Conservation (phyloP, 30 jellyfish, hydroid and myxozoan species). For the Aurelia coerulea region DNA sequence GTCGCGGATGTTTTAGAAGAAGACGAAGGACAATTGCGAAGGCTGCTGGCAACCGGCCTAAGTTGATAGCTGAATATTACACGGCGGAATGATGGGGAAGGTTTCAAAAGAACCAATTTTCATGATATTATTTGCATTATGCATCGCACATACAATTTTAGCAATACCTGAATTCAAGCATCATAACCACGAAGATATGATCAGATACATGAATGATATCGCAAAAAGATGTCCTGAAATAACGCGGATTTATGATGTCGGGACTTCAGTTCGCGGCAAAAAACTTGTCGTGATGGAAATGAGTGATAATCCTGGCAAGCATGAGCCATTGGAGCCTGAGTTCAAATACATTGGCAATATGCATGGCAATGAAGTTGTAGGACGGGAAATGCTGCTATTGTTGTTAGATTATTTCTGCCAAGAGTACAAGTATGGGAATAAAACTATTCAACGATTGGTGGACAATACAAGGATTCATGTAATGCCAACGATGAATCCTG, state of each 20-base stretch:
- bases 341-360: conserved; percentile 96
- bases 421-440: conserved; percentile 63
- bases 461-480: conserved; percentile 85
- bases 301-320: conserved; percentile 91
- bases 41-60: no score
- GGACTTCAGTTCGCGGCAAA: conserved; percentile 71
- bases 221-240: conserved; percentile 76
- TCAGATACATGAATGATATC: conserved; percentile 66
- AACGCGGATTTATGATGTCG: conserved; percentile 84
- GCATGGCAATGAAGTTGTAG: conserved; percentile 99
- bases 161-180: conserved; percentile 74
- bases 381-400: conserved; percentile 90
- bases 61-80: no score
- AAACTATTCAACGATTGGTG: conserved; percentile 38
- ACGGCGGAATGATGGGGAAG: no score
- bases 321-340: conserved; percentile 86
- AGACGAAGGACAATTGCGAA: no score
- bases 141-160: neutral
- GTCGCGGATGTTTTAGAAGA: no score
- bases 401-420: conserved; percentile 81
- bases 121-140: no score
- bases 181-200: conserved; percentile 90
- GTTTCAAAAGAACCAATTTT: no score
- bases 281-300: conserved; percentile 88
- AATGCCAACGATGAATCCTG: conserved; percentile 98